These are phyloP conservation scores for Sphaerodactylus townsendi DNA, from an alignment of 2,113 vertebrate genomes.

Conservation along the genomic window DNA sequence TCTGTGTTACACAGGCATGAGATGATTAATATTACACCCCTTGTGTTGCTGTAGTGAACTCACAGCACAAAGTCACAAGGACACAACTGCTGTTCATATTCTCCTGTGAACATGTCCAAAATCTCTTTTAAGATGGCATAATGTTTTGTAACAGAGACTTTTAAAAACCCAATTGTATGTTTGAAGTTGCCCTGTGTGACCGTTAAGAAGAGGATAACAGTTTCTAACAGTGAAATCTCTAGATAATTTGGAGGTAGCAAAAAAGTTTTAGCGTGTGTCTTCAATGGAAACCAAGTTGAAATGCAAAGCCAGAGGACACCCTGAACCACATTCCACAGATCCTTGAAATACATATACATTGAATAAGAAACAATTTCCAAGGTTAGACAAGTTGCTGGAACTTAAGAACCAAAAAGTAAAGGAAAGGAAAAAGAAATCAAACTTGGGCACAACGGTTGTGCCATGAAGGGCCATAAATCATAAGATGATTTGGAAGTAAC, in stretches of 20 bases:
- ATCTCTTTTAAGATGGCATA: slow-evolving; percentile 8
- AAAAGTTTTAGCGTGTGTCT: slow-evolving; percentile 26
- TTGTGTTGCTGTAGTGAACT: neutral
- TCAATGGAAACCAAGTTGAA: slow-evolving; percentile 18
- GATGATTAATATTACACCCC: neutral
- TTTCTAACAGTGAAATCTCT: neutral
- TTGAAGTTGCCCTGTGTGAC: slow-evolving; percentile 24
- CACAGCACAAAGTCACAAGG: neutral
- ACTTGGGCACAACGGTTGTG: neutral
- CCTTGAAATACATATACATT: neutral
- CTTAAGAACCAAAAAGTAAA: neutral
- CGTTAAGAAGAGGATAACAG: slow-evolving; percentile 19
- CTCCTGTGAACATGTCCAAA: neutral
- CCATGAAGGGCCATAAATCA: neutral
- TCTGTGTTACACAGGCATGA: neutral
- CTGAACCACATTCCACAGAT: neutral
- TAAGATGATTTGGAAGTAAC: neutral
- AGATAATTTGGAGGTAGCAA: slow-evolving; percentile 11
- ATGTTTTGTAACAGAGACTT: slow-evolving; percentile 28
- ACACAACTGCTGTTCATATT: neutral
- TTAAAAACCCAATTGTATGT: neutral
- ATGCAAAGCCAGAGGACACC: slow-evolving; percentile 20
- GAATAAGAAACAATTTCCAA: slow-evolving; percentile 26
- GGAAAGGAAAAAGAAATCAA: too few species aligned
- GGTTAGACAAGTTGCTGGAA: slow-evolving; percentile 1